These are phyloP conservation scores for Platorchestia sp. DNA, from an alignment of 1,140 invertebrate genomes.

Conservation along the genomic window DNA sequence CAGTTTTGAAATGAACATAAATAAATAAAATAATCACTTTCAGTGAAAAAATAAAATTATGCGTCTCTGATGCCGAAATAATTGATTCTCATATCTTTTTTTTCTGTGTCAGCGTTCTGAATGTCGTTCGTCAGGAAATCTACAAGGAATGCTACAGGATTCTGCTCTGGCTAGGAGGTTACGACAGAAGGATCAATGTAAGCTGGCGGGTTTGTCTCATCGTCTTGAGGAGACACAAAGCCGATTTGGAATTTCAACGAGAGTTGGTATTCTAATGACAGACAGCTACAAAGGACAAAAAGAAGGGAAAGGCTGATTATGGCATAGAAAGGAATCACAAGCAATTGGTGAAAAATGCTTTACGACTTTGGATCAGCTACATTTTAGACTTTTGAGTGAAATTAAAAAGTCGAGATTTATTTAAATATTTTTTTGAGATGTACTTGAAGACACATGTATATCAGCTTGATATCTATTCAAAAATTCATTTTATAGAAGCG, in stretches of 20 bases:
- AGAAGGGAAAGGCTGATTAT: background rate
- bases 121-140: background rate
- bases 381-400: background rate
- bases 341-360: background rate
- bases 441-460: too few relatives aligned
- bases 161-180: background rate
- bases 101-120: background rate
- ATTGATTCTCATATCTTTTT: background rate
- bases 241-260: background rate
- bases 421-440: too few relatives aligned
- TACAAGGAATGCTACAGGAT: background rate
- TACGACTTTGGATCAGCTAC: background rate
- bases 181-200: background rate
- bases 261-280: background rate
- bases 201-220: background rate
- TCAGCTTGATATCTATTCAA: too few relatives aligned
- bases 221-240: background rate
- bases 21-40: background rate
- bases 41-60: background rate
- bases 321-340: background rate
- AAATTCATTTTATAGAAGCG: background rate
- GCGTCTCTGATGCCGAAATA: background rate
- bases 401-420: background rate
- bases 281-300: background rate
- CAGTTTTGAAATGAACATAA: background rate